Evolutionary conservation across 2,797 vertebrate species (phyloP).

Genomic region (Limnodromus scolopaceus): DNA sequence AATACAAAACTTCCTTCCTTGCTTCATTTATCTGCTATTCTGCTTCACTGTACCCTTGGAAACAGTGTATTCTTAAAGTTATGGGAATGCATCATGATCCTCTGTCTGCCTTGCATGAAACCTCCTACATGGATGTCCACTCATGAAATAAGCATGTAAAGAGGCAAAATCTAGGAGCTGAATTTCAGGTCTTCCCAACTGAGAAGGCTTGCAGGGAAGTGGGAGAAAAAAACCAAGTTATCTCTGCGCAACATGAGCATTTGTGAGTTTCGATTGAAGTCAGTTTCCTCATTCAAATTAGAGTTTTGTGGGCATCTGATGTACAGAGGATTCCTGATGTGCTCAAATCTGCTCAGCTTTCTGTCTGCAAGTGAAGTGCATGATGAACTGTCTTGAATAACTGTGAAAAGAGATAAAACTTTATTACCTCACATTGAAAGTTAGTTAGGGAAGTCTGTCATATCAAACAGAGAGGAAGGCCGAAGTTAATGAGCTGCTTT

Average conservation of each 20-base stretch:
- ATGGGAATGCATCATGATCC: neutral
- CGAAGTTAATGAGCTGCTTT: conserved; percentile 77
- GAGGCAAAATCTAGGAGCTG: neutral
- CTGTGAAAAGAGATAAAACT: conserved; percentile 73
- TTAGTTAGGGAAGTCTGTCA: conserved; percentile 68
- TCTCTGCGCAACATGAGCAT: neutral
- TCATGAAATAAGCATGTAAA: accelerated
- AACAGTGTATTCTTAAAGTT: neutral
- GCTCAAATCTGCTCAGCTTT: conserved; percentile 16
- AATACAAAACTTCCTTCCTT: neutral
- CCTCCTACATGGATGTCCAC: neutral
- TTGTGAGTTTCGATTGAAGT: neutral
- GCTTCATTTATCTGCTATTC: neutral
- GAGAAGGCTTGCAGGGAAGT: neutral
- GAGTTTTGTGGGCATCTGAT: neutral
- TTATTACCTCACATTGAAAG: conserved; percentile 67
- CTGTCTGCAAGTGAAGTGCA: conserved; percentile 14
- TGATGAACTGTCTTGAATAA: conserved; percentile 48
- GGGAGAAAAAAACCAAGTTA: neutral
- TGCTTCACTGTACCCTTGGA: neutral
- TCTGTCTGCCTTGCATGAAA: neutral
- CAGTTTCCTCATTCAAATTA: neutral
- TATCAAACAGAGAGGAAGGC: conserved; percentile 64
- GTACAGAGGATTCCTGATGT: neutral
- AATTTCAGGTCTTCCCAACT: neutral